Evolutionary conservation across 2,888 invertebrate species (phyloP).

Genomic region (Chaitophorus viminalis): DNA sequence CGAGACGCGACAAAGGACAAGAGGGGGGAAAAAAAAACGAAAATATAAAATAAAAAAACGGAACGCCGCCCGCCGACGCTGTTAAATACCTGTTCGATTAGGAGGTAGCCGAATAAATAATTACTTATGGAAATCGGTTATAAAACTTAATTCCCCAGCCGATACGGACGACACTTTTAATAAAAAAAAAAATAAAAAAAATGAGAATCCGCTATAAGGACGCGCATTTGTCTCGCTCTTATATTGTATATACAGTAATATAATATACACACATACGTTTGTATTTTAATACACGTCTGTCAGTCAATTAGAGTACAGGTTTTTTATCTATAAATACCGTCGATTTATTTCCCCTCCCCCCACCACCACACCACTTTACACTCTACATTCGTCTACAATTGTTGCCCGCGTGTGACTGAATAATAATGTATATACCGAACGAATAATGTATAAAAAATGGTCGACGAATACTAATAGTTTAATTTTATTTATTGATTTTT

Average conservation of each 20-base stretch:
- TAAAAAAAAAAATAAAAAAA: neutral
- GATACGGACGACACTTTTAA: conserved; percentile 7
- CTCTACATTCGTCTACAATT: neutral
- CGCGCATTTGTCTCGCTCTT: neutral
- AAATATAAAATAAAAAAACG: conserved; percentile 10
- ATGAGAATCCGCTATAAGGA: conserved; percentile 32
- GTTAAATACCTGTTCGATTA: conserved; percentile 57
- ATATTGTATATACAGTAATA: neutral
- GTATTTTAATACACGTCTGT: conserved; percentile 32
- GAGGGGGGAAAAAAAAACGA: neutral
- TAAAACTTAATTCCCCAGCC: conserved; percentile 27
- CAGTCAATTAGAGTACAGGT: conserved; percentile 50
- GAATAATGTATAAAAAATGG: neutral
- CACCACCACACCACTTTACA: neutral
- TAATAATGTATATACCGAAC: neutral
- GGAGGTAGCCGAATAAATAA: conserved; percentile 58
- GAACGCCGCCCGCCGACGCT: neutral
- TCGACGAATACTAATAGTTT: conserved; percentile 39
- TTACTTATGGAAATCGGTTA: conserved; percentile 55
- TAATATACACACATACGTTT: neutral
- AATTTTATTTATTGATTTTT: conserved; percentile 32
- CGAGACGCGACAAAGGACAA: neutral
- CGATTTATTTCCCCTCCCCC: neutral
- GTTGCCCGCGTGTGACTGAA: neutral
- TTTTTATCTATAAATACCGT: conserved; percentile 35